These are phyloP conservation scores for Lycaon pictus DNA, from an alignment of 2,113 vertebrate genomes.

Conservation along the genomic window DNA sequence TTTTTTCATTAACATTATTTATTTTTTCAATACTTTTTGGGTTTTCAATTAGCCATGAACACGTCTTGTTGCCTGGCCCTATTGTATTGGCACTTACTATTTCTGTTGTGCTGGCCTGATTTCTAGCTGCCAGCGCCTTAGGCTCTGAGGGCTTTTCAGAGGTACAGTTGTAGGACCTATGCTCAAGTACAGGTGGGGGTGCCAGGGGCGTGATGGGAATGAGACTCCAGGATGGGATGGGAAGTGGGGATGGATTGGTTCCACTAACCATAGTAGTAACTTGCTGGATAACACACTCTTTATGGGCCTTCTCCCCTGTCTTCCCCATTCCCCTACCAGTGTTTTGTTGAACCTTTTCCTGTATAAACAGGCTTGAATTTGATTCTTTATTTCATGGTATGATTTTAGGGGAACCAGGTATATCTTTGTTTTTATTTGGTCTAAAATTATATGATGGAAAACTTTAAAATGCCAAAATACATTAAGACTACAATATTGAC, in stretches of 20 bases:
- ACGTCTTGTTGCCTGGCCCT: not conserved
- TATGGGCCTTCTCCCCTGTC: not conserved
- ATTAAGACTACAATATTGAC: conserved; percentile 8
- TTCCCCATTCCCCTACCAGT: not conserved
- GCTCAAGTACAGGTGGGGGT: not conserved
- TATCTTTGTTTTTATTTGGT: not conserved
- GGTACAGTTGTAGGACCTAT: not conserved
- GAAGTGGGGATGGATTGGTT: not conserved
- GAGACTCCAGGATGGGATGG: not conserved
- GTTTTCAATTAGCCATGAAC: not conserved
- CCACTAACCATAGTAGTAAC: not conserved
- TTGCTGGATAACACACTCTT: not conserved
- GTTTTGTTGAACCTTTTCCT: not conserved
- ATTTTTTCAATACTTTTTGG: conserved; percentile 3
- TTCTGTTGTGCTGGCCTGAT: not conserved
- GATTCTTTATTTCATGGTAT: not conserved
- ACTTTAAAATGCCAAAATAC: not conserved
- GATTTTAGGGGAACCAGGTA: not conserved
- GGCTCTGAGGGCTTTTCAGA: not conserved
- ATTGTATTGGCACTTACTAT: not conserved
- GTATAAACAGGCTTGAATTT: not conserved
- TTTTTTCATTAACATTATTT: conserved; percentile 3
- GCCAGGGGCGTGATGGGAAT: no score
- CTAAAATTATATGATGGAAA: conserved; percentile 52
- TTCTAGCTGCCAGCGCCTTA: not conserved